Evolutionary conservation across 2,888 invertebrate species (phyloP).

Genomic region (Carcina quercana): DNA sequence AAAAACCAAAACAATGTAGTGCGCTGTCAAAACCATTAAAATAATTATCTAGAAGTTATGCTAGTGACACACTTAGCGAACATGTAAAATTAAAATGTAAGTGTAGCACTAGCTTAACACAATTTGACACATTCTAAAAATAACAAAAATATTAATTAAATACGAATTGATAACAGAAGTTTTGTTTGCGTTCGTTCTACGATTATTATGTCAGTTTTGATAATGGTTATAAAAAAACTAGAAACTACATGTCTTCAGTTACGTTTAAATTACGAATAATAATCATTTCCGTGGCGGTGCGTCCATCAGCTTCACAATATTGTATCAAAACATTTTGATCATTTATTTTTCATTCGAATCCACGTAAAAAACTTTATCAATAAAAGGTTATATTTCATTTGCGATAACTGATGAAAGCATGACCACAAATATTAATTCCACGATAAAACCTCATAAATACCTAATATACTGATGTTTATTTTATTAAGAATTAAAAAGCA

Average conservation of each 20-base stretch:
- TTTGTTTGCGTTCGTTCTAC: too few species aligned
- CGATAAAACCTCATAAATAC: conserved; percentile 34
- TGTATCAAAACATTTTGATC: conserved; percentile 7
- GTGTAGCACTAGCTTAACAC: too few species aligned
- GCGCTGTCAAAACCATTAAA: conserved; percentile 22
- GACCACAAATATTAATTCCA: conserved; percentile 26
- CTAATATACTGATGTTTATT: conserved; percentile 26
- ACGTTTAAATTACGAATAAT: conserved; percentile 30
- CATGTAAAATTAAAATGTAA: conserved; percentile 19
- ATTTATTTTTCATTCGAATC: conserved; percentile 22
- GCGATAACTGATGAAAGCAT: conserved; percentile 35
- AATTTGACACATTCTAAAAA: too few species aligned
- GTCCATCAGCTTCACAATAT: conserved; percentile 33
- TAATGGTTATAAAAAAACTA: conserved; percentile 49
- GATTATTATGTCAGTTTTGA: too few species aligned
- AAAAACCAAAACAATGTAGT: conserved; percentile 18
- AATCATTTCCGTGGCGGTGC: conserved; percentile 31
- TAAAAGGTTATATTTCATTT: conserved; percentile 15
- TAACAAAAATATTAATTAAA: too few species aligned
- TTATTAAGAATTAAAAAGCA: conserved; percentile 38
- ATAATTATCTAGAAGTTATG: conserved; percentile 10
- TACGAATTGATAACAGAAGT: too few species aligned
- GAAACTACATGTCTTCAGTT: conserved; percentile 31
- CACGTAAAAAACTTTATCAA: conserved; percentile 19
- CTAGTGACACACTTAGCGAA: conserved; percentile 18